Conservation (phyloP, 1,140 invertebrate genomes). For the Ruditapes philippinarum region DNA sequence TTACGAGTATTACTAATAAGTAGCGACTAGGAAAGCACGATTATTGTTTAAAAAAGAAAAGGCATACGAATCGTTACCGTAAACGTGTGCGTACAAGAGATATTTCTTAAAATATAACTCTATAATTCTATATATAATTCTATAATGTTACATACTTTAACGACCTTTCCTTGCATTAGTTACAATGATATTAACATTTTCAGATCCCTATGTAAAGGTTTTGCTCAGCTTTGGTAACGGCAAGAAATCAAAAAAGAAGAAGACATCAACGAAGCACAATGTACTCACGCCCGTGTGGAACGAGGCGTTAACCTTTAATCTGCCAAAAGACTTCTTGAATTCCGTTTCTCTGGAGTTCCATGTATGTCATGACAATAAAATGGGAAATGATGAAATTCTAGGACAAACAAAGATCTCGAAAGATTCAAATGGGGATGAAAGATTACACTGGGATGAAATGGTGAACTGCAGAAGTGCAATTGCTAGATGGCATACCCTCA, state of each 20-base stretch:
- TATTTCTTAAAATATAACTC: too few species aligned
- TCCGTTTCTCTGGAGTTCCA: constrained; percentile 79
- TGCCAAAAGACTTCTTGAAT: constrained; percentile 84
- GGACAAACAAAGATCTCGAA: constrained; percentile 79
- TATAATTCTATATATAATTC: too few species aligned
- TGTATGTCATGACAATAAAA: constrained; percentile 84
- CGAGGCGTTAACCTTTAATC: constrained; percentile 82
- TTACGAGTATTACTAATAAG: too few species aligned
- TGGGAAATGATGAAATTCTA: constrained; percentile 83
- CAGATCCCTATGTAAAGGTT: constrained; percentile 88
- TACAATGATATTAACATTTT: too few species aligned
- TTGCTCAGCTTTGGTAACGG: constrained; percentile 89
- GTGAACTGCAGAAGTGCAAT: constrained; percentile 74
- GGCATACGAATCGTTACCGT: too few species aligned
- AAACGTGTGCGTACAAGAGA: too few species aligned
- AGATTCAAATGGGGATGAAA: constrained; percentile 80
- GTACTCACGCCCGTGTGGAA: constrained; percentile 81
- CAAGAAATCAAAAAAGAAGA: constrained; percentile 85
- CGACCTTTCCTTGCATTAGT: constrained; percentile 63
- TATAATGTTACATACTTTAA: background rate
- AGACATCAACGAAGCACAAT: constrained; percentile 80
- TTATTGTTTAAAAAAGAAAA: too few species aligned
- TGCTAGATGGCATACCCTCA: constrained; percentile 79
- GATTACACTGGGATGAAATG: constrained; percentile 81
- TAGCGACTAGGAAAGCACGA: too few species aligned